phyloP scores from a whole-genome alignment of 1,140 invertebrate species.

The Sinonovacula constricta region DNA sequence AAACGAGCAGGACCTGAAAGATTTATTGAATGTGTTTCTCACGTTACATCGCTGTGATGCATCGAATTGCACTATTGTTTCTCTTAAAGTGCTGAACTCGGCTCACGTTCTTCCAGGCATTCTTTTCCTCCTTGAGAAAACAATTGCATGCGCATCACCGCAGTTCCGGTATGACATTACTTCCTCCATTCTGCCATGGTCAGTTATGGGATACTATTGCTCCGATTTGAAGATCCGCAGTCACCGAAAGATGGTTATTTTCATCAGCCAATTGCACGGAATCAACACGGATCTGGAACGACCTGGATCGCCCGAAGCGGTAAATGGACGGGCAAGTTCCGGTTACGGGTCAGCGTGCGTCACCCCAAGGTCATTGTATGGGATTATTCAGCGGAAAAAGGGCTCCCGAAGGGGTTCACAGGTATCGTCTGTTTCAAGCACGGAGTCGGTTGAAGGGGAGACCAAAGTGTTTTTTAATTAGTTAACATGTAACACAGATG shows the following conservation, averaged over 20 bases:
- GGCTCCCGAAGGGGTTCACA: conserved; percentile 5
- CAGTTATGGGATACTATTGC: conserved; percentile 59
- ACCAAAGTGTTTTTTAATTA: too few relatives aligned
- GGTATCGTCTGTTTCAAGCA: conserved; percentile 26
- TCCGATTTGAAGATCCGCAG: conserved; percentile 58
- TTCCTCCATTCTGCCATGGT: conserved; percentile 56
- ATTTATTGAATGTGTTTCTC: conserved; percentile 52
- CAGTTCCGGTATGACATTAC: conserved; percentile 51
- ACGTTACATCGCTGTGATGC: conserved; percentile 56
- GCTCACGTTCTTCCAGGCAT: conserved; percentile 50
- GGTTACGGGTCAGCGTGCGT: conserved; percentile 22
- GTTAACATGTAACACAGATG: too few relatives aligned
- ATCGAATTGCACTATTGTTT: conserved; percentile 46
- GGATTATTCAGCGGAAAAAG: background rate
- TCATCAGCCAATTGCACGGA: conserved; percentile 58
- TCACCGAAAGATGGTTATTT: conserved; percentile 61
- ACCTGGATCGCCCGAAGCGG: conserved; percentile 8
- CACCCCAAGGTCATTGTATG: conserved; percentile 17
- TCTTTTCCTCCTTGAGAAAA: conserved; percentile 54
- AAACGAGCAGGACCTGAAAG: conserved; percentile 58
- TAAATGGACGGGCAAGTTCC: conserved; percentile 25
- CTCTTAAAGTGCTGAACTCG: conserved; percentile 55
- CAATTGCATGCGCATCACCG: conserved; percentile 51
- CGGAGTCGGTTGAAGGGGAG: too few relatives aligned
- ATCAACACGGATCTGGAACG: conserved; percentile 35